A percentile compares a stretch with the other conserved stretches of the same genome.
Conservation (phyloP, 2,888 invertebrate species). For the Drosophila emarginata region DNA sequence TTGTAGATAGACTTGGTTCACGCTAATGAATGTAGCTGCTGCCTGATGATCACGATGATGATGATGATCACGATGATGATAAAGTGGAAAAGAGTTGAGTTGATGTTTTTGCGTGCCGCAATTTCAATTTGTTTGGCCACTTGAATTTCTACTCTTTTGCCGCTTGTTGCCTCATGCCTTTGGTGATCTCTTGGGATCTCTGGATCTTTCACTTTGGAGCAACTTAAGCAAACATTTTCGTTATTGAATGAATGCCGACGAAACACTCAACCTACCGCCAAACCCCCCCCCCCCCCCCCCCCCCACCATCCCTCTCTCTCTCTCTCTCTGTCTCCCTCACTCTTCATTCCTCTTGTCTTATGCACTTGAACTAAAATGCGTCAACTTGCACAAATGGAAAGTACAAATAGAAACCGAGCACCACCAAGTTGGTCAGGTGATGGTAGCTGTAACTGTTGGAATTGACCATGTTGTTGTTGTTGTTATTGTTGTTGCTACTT, state of each 20-base stretch:
- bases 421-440: slow-evolving; percentile 24
- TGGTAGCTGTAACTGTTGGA: slow-evolving; percentile 22
- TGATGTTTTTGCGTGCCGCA: slow-evolving; percentile 75
- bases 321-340: too few relatives aligned
- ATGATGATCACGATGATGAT: slow-evolving; percentile 55
- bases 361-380: slow-evolving; percentile 77
- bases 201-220: slow-evolving; percentile 64
- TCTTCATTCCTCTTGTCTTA: slow-evolving; percentile 32
- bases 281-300: slow-evolving; percentile 16
- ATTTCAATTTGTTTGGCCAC: slow-evolving; percentile 74
- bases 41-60: background rate
- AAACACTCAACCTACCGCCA: slow-evolving; percentile 23
- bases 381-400: slow-evolving; percentile 69
- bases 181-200: slow-evolving; percentile 17
- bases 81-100: slow-evolving; percentile 48
- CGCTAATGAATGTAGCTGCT: slow-evolving; percentile 66
- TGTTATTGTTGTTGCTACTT: slow-evolving; percentile 20
- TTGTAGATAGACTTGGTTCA: slow-evolving; percentile 59
- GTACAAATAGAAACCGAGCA: slow-evolving; percentile 73
- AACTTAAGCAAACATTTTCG: slow-evolving; percentile 73
- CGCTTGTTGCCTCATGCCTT: background rate
- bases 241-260: slow-evolving; percentile 52
- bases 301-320: too few relatives aligned
- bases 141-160: slow-evolving; percentile 49
- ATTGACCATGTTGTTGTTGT: background rate